Evolutionary conservation across 2,888 invertebrate genomes (phyloP).

Genomic region (Invenusta paracnida): DNA sequence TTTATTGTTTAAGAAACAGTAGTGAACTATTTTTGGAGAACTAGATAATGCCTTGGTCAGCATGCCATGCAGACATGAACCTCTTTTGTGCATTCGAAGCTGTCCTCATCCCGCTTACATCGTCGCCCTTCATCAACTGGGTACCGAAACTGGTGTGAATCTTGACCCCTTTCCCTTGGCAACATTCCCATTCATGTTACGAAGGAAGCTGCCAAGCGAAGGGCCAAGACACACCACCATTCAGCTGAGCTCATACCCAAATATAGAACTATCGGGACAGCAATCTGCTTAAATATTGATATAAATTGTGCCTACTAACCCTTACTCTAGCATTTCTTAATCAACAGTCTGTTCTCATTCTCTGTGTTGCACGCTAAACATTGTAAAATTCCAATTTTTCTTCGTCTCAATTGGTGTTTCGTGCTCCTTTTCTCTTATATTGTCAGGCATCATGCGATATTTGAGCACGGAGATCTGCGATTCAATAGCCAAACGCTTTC

Average conservation of each 20-base stretch:
- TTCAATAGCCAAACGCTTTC: constrained; percentile 65
- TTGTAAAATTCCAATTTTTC: too few relatives aligned
- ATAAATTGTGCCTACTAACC: too few relatives aligned
- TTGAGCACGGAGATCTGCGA: constrained; percentile 65
- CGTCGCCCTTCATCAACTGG: neutral
- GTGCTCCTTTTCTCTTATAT: neutral
- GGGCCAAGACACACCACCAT: constrained; percentile 58
- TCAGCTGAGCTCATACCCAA: too few relatives aligned
- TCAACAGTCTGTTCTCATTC: too few relatives aligned
- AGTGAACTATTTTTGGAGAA: too few relatives aligned
- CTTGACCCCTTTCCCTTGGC: constrained; percentile 60
- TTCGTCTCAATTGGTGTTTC: too few relatives aligned
- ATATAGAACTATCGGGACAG: too few relatives aligned
- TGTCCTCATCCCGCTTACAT: neutral
- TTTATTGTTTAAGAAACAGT: too few relatives aligned
- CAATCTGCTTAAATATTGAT: too few relatives aligned
- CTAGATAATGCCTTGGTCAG: too few relatives aligned
- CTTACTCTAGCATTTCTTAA: too few relatives aligned
- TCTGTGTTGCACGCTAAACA: too few relatives aligned
- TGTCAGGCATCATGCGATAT: constrained; percentile 64
- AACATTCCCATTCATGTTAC: constrained; percentile 59
- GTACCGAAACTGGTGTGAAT: neutral
- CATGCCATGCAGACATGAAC: constrained; percentile 47
- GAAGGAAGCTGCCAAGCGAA: constrained; percentile 64
- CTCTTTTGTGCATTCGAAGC: constrained; percentile 49